These are phyloP conservation scores for Camptogramma bilineatum DNA, from an alignment of 2,888 invertebrate genomes.

Conservation along the genomic window DNA sequence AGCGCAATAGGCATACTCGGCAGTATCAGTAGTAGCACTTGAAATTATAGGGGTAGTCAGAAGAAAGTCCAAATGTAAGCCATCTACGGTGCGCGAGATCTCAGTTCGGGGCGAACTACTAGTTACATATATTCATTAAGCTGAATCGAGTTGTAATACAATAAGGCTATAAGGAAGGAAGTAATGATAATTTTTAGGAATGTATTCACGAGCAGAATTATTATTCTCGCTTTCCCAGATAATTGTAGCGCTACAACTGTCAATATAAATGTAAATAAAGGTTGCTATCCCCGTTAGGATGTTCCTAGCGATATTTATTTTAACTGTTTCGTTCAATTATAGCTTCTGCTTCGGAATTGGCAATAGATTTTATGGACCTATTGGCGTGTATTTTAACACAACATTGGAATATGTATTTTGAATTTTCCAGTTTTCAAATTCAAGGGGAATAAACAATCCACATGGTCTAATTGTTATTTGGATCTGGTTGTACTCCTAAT, in stretches of 20 bases:
- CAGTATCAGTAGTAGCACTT: too few species aligned
- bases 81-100: too few species aligned
- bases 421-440: not conserved
- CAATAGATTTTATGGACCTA: conserved; percentile 18
- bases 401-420: not conserved
- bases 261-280: conserved; percentile 28
- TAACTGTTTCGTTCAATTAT: conserved; percentile 17
- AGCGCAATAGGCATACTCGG: too few species aligned
- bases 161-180: conserved; percentile 35
- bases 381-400: conserved; percentile 5
- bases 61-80: too few species aligned
- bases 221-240: conserved; percentile 15
- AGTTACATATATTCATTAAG: conserved; percentile 37
- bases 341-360: conserved; percentile 10
- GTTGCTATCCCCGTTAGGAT: conserved; percentile 11
- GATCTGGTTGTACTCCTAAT: not conserved
- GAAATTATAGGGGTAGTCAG: too few species aligned
- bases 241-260: conserved; percentile 22
- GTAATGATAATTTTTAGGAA: conserved; percentile 32
- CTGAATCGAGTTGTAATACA: conserved; percentile 30
- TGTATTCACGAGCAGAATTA: conserved; percentile 12
- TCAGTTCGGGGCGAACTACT: too few species aligned
- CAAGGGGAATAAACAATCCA: not conserved
- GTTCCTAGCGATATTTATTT: conserved; percentile 18
- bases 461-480: not conserved